Base-by-base conservation (phyloP, 2,888 invertebrate genomes). In the Eumacrocentrus americanus region DNA sequence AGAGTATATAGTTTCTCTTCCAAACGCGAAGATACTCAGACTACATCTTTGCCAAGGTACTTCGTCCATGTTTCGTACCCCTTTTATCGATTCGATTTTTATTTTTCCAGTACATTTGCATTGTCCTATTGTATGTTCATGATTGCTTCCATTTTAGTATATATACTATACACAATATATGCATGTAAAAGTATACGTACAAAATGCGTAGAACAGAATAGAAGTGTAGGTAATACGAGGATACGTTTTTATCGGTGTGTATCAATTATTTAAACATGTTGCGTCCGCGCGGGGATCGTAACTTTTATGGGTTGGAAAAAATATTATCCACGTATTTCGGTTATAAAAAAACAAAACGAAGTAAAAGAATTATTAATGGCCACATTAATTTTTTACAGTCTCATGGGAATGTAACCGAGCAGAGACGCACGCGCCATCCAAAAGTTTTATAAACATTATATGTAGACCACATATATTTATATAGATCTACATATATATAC, bases 201-300 rank as follows among this genome's bases (percentile, higher is more conserved):
- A n/a, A n/a, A n/a, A n/a, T n/a, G n/a, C n/a, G n/a, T n/a, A n/a
- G n/a, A n/a, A n/a, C n/a, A n/a, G n/a, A n/a, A n/a, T n/a, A n/a
- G n/a, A n/a, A n/a, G n/a, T n/a, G n/a, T n/a, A n/a, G n/a, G n/a
- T n/a, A n/a, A 40, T 40, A 9, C 18, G n/a, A n/a, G 20, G 9
- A 2, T 16, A 20, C 20, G 5, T 18, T 11, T 18, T 11, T 42
- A 20, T 42, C 2, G 20, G 53, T 25, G 40, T 22, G 29, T 16
- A 53, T 53, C 53, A 53, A 53, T 53, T 53, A 53, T 53, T 53
- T 53, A 53, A 53, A 53, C 38, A 53, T 40, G 18, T 22, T 53
- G 23, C 16, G 23, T 42, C 53, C 53, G 18, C 53, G 18, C n/a
- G 14, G 53, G 53, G 42, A 53, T 42, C 53, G 29, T 53, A 53